Conservation (phyloP, 2,888 invertebrate species). For the Tachina lurida region DNA sequence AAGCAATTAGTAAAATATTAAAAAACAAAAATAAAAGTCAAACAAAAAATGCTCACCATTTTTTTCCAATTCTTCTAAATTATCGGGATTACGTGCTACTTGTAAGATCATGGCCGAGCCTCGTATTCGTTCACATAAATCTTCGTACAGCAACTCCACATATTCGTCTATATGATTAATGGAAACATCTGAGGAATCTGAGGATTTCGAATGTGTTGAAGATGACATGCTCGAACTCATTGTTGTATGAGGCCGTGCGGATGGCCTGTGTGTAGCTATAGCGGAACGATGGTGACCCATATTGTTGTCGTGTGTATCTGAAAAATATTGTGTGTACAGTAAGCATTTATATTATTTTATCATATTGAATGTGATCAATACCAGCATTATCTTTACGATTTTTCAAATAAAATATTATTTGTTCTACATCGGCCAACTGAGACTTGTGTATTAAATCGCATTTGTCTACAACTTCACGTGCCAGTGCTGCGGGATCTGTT, state of each 20-base stretch:
- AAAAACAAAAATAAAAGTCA: background rate
- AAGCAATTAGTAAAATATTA: background rate
- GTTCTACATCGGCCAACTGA: conserved; percentile 92
- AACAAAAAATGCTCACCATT: conserved; percentile 88
- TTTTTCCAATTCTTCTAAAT: conserved; percentile 94
- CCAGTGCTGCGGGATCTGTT: conserved; percentile 90
- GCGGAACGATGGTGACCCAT: conserved; percentile 75
- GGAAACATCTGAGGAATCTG: conserved; percentile 84
- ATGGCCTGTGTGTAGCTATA: conserved; percentile 76
- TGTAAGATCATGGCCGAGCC: conserved; percentile 96
- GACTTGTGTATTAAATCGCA: conserved; percentile 93
- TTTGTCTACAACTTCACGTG: conserved; percentile 92
- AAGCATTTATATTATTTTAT: background rate
- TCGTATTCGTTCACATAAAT: conserved; percentile 94
- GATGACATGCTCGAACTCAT: conserved; percentile 79
- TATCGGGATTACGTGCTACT: conserved; percentile 95
- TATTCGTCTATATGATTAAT: conserved; percentile 96
- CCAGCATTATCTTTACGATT: conserved; percentile 86
- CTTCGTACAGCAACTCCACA: conserved; percentile 97
- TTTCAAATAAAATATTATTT: conserved; percentile 93
- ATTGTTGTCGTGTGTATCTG: conserved; percentile 64
- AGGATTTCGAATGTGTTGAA: conserved; percentile 66
- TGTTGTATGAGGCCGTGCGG: conserved; percentile 76
- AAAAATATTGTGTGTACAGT: background rate
- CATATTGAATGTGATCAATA: conserved; percentile 74